Conservation (phyloP, 2,888 invertebrate genomes). For the Tetrapedia diversipes region DNA sequence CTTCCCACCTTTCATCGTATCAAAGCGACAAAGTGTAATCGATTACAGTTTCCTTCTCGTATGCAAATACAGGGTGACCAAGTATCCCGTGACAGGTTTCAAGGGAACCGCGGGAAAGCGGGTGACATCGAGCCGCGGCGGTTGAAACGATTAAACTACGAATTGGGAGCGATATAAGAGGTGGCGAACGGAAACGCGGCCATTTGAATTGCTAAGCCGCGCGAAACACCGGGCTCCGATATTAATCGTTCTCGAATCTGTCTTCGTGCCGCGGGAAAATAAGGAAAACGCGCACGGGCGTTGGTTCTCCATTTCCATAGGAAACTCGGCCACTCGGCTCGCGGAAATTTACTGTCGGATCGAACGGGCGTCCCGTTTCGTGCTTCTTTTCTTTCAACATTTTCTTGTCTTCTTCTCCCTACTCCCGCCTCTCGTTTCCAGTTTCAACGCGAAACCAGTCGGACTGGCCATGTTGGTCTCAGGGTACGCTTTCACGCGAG, state of each 20-base stretch:
- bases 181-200: slow-evolving; percentile 6
- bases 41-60: too few species aligned
- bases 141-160: slow-evolving; percentile 9
- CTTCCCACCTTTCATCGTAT: too few species aligned
- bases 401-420: background rate
- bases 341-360: slow-evolving; percentile 40
- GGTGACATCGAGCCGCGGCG: background rate
- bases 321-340: slow-evolving; percentile 25
- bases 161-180: slow-evolving; percentile 1
- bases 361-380: slow-evolving; percentile 19
- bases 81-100: background rate
- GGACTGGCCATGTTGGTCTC: slow-evolving; percentile 30
- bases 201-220: slow-evolving; percentile 41
- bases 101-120: background rate
- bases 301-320: slow-evolving; percentile 38
- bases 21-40: too few species aligned
- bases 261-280: slow-evolving; percentile 31
- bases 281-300: slow-evolving; percentile 18
- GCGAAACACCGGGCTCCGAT: slow-evolving; percentile 7
- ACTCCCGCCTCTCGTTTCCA: background rate
- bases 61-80: too few species aligned
- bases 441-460: slow-evolving; percentile 1
- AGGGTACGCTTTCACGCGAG: too few species aligned
- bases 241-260: slow-evolving; percentile 34
- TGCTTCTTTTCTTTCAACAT: background rate